These are phyloP conservation scores for Micronycteris hirsuta DNA, from an alignment of 2,113 vertebrate genomes.

Conservation along the genomic window DNA sequence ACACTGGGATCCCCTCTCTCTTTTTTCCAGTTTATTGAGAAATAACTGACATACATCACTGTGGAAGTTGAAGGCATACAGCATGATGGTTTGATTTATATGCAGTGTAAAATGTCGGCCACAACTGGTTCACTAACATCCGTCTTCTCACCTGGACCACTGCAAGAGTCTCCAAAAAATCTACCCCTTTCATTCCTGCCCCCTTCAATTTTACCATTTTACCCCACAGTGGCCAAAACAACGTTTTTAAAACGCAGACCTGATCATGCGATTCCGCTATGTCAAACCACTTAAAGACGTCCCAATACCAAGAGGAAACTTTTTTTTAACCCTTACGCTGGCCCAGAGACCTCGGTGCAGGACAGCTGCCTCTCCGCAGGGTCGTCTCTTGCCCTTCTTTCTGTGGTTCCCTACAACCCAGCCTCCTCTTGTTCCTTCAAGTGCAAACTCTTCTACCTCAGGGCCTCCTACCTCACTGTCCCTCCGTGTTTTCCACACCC, in stretches of 20 bases:
- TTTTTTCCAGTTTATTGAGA: background rate
- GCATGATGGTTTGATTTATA: background rate
- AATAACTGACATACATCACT: background rate
- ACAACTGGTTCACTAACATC: background rate
- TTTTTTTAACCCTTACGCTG: background rate
- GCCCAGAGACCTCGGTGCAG: background rate
- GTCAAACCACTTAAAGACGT: background rate
- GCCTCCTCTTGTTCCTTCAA: background rate
- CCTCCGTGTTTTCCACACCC: background rate
- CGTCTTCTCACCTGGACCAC: background rate
- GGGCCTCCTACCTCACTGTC: background rate
- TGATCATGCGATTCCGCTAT: background rate
- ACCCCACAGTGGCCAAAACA: background rate
- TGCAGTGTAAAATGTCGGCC: background rate
- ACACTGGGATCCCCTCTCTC: background rate
- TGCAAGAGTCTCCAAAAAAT: background rate
- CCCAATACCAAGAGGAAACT: background rate
- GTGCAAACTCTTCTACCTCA: background rate
- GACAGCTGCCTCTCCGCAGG: background rate
- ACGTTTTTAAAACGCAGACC: background rate
- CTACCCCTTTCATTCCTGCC: background rate
- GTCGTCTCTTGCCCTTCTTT: background rate
- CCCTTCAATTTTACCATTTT: background rate
- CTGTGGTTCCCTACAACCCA: background rate
- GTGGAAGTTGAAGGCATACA: background rate